Base-by-base conservation (phyloP, 64 coral and sea anemone species). In the Cladopsammia gracilis region DNA sequence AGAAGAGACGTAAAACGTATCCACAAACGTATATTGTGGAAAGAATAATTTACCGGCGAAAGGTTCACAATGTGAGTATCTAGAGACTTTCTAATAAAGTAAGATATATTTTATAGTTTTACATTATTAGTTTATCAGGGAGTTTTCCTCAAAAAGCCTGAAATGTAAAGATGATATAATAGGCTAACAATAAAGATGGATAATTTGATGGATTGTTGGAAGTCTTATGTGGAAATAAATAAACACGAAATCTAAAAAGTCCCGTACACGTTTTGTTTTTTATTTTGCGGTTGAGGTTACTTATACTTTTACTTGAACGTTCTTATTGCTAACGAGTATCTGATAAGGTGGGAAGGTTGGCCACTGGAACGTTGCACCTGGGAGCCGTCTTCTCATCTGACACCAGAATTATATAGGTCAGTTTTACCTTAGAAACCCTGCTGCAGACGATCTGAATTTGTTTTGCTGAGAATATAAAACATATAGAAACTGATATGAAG, bases 311-410 rank as follows among this genome's bases (percentile, higher is more conserved):
- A 34, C 34, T 34, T 34, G 34, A 34, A 34, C 34, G 34, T 73
- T 73, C 48, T 73, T 19, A 12, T 73, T 73, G n/a, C 7, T 70
- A 43, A 73, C 75, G 75, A 78, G 75, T 78, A 78, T 78, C 44
- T 78, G 42, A 78, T 54, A 19, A 78, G 15, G 48, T 78, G 76
- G 76, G 7, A 78, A 14, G 18, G 48, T 0, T 56, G 76, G 76
- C 46, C 76, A 50, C 76, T 78, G 79, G 79, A 83, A 57, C 22
- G 61, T 7, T 83, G 48, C 23, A 83, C 58, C 6, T 83, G 54
- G 79, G 79, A 83, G 15, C 79, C 58, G 10, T 61, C 16, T 61
- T 61, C 0, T 61, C 16, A 61, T 61, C 58, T 61, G 34, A 34
- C 34, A 34, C 34, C 34, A 34, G 34, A 34, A 34, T 2, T 34